A percentile compares a stretch with the other conserved stretches of the same genome.
phyloP scores from a whole-genome alignment of 2,797 vertebrate genomes.

The Trachurus trachurus region DNA sequence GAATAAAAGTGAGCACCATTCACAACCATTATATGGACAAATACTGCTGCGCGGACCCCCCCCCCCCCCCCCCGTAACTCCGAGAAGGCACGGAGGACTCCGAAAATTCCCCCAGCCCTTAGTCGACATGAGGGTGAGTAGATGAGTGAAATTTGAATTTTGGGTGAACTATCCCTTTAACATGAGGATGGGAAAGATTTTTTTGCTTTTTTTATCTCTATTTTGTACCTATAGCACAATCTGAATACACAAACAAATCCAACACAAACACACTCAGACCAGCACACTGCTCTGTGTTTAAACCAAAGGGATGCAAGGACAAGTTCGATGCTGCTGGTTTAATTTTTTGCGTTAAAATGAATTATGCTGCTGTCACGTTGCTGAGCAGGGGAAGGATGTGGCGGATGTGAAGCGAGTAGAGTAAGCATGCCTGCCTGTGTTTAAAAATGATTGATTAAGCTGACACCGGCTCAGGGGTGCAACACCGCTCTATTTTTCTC shows the following conservation, averaged over 20 bases:
- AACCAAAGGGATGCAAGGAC: conserved; percentile 82
- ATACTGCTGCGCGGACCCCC: too few relatives aligned
- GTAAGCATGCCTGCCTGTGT: conserved; percentile 85
- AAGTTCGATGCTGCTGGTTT: conserved; percentile 82
- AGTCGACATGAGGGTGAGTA: too few relatives aligned
- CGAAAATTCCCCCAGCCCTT: too few relatives aligned
- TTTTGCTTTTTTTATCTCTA: background rate
- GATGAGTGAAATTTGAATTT: too few relatives aligned
- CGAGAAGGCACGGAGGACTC: too few relatives aligned
- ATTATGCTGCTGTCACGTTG: conserved; percentile 86
- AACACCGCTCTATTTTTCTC: conserved; percentile 84
- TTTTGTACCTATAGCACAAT: conserved; percentile 1
- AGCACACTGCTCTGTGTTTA: conserved; percentile 64
- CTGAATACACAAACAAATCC: conserved; percentile 7
- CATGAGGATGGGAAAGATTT: background rate
- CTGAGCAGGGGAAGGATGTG: conserved; percentile 84
- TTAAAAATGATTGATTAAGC: conserved; percentile 94
- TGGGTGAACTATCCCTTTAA: too few relatives aligned
- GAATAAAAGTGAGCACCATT: too few relatives aligned
- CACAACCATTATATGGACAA: too few relatives aligned
- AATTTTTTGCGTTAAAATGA: conserved; percentile 87
- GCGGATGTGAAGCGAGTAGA: conserved; percentile 78
- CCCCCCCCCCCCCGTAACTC: too few relatives aligned
- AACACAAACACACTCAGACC: conserved; percentile 14
- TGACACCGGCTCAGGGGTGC: conserved; percentile 88